Percentiles rank a stretch among this genome's conserved stretches.
Evolutionary conservation across 2,888 invertebrate genomes (phyloP).

Genomic region (Mermis nigrescens): DNA sequence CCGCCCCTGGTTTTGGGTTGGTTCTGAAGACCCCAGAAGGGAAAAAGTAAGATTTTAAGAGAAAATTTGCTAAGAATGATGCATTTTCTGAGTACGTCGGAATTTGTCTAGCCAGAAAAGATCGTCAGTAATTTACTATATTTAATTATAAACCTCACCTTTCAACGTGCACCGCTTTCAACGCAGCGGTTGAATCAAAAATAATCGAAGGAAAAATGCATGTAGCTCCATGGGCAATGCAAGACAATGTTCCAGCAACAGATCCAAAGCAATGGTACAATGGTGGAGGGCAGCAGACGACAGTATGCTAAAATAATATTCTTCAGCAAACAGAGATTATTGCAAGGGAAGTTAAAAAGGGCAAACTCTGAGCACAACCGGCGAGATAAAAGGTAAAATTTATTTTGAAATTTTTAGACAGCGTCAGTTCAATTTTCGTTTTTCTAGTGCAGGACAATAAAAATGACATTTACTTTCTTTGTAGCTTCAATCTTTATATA

Average conservation of each 20-base stretch:
- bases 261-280: constrained; percentile 64
- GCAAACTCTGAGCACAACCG: neutral
- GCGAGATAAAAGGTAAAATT: neutral
- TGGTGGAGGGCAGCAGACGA: constrained; percentile 46
- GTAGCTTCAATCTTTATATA: too few species aligned
- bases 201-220: constrained; percentile 35
- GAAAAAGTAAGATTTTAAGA: too few species aligned
- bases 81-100: too few species aligned
- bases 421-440: too few species aligned
- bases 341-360: neutral
- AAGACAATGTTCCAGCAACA: constrained; percentile 43
- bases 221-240: constrained; percentile 39
- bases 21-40: too few species aligned
- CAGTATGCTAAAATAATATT: constrained; percentile 21
- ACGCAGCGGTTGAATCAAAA: constrained; percentile 43
- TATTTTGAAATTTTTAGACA: neutral
- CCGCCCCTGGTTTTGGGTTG: too few species aligned
- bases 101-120: too few species aligned
- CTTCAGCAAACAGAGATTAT: neutral
- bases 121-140: too few species aligned
- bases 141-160: constrained; percentile 40
- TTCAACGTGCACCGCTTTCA: constrained; percentile 48
- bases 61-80: too few species aligned
- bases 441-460: too few species aligned
- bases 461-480: too few species aligned